Evolutionary conservation across 2,113 vertebrate species (phyloP).

Genomic region (Phalacrocorax pelagicus): DNA sequence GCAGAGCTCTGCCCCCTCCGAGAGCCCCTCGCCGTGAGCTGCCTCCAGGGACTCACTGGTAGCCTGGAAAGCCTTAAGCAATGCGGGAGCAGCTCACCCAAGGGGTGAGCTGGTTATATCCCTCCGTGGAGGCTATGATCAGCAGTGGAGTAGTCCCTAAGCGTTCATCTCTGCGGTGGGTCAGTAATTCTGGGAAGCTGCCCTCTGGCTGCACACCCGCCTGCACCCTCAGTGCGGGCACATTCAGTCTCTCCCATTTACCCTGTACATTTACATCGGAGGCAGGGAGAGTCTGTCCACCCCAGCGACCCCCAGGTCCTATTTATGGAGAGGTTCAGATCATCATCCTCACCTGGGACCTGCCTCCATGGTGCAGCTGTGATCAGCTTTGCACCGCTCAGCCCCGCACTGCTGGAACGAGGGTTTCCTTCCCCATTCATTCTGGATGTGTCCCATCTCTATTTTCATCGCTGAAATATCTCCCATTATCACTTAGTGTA

Average conservation of each 20-base stretch:
- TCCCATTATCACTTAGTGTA: neutral
- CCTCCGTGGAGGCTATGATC: accelerated
- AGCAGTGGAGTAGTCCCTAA: neutral
- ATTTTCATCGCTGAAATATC: neutral
- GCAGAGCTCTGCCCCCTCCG: neutral
- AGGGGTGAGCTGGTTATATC: neutral
- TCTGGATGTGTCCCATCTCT: neutral
- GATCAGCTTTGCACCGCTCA: neutral
- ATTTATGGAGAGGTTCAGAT: neutral
- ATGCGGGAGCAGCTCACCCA: neutral
- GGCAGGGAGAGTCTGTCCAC: neutral
- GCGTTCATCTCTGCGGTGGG: neutral
- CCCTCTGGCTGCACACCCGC: neutral
- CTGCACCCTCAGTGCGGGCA: neutral
- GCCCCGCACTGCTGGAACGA: neutral
- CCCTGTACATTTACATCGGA: neutral
- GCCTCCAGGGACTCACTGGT: neutral
- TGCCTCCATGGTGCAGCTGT: neutral
- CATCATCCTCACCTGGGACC: neutral
- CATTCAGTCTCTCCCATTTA: neutral
- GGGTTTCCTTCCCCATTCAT: neutral
- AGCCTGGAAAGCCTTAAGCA: neutral
- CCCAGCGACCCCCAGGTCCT: neutral
- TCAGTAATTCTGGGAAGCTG: neutral
- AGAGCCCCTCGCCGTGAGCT: accelerated